These are phyloP conservation scores for Tauraco hartlaubi DNA, from an alignment of 2,797 vertebrate species.

Conservation along the genomic window DNA sequence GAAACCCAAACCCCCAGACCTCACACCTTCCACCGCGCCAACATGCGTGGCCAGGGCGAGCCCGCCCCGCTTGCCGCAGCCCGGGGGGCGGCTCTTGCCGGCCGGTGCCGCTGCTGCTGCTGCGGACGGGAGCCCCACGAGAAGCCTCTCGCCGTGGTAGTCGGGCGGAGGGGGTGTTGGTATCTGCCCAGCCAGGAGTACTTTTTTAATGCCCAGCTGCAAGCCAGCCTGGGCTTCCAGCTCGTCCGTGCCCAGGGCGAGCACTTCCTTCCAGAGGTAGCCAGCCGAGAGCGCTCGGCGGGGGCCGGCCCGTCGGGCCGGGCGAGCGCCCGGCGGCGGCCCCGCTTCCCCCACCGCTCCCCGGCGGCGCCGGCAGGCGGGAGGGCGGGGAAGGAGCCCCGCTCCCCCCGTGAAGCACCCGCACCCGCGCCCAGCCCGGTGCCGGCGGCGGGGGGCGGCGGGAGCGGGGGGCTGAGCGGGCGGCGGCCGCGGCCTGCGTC, in stretches of 20 bases:
- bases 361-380: no score
- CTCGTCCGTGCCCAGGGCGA: neutral
- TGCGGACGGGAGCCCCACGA: neutral
- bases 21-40: neutral
- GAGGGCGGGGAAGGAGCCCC: no score
- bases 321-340: neutral
- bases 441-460: neutral
- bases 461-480: neutral
- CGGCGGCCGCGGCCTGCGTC: constrained; percentile 38
- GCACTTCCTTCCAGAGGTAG: no score
- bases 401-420: no score
- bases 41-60: neutral
- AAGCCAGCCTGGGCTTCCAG: no score
- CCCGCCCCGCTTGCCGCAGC: neutral
- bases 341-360: no score
- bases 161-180: no score
- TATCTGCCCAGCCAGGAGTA: neutral
- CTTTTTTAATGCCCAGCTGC: neutral
- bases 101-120: neutral
- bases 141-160: neutral
- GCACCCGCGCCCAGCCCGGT: no score
- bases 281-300: neutral
- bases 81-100: neutral
- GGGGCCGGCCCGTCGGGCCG: neutral
- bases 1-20: neutral